These are phyloP conservation scores for Lycaon pictus DNA, from an alignment of 2,113 vertebrate genomes.

Conservation along the genomic window DNA sequence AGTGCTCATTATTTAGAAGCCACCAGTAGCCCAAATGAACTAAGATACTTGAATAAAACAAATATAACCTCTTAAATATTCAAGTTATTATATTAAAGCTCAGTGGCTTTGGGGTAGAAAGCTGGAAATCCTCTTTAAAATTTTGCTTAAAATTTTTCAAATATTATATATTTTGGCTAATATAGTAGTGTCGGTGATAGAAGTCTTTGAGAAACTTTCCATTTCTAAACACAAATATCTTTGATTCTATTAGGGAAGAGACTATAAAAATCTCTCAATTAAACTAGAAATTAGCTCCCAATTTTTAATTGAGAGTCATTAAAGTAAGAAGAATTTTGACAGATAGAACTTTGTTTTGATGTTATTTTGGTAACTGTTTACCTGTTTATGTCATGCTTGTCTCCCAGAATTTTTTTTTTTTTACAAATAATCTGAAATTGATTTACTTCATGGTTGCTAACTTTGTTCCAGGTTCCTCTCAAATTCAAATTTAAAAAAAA, in stretches of 20 bases:
- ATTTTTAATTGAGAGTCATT: background rate
- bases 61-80: background rate
- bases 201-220: conserved; percentile 13
- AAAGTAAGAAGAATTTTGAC: background rate
- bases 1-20: background rate
- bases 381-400: background rate
- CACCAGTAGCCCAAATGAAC: background rate
- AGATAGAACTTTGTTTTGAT: background rate
- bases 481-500: background rate
- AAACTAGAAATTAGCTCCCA: background rate
- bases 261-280: background rate
- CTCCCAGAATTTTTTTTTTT: background rate
- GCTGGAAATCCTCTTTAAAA: background rate
- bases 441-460: background rate
- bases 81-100: background rate
- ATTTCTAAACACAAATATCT: background rate
- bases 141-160: background rate
- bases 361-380: background rate
- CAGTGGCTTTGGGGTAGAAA: background rate
- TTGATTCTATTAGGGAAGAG: background rate
- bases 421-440: background rate
- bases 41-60: background rate
- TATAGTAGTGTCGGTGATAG: background rate
- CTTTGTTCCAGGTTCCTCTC: background rate
- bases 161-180: background rate